These are phyloP conservation scores for Lycopodina hypogea DNA, from an alignment of 37 sponge, comb jelly and placozoan genomes.

Conservation along the genomic window DNA sequence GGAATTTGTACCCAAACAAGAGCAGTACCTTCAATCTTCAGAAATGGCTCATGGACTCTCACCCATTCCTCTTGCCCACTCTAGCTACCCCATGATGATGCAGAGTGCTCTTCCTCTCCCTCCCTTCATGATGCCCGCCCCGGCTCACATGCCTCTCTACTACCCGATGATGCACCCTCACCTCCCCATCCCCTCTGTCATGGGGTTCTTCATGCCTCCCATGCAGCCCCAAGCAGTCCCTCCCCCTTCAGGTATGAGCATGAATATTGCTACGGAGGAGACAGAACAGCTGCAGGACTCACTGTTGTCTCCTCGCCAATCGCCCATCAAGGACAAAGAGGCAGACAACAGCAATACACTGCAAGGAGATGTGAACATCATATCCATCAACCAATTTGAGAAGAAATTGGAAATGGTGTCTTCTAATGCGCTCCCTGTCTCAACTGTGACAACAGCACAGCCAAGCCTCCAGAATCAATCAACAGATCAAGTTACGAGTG, in stretches of 20 bases:
- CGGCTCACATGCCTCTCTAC: background rate
- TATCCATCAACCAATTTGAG: background rate
- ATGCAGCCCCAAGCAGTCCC: background rate
- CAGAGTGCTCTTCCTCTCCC: background rate
- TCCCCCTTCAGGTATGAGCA: too few species aligned
- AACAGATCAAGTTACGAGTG: too few species aligned
- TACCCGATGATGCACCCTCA: background rate
- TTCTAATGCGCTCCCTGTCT: background rate
- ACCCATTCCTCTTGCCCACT: background rate
- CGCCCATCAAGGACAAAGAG: too few species aligned
- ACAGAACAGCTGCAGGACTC: too few species aligned
- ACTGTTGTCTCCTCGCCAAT: too few species aligned
- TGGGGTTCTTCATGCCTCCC: slow-evolving; percentile 1
- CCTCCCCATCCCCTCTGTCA: background rate
- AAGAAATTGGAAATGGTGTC: background rate
- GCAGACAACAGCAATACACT: too few species aligned
- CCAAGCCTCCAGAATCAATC: too few species aligned
- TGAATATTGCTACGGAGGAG: background rate
- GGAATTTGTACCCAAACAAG: background rate
- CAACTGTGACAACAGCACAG: background rate
- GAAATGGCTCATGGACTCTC: background rate
- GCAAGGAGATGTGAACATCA: too few species aligned
- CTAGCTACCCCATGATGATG: slow-evolving; percentile 6
- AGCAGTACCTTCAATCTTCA: background rate
- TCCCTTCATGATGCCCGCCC: background rate